A percentile compares a stretch with the other conserved stretches of the same genome.
phyloP scores from a whole-genome alignment of 2,797 vertebrate species.

The Tenualosa thibaudeaui region DNA sequence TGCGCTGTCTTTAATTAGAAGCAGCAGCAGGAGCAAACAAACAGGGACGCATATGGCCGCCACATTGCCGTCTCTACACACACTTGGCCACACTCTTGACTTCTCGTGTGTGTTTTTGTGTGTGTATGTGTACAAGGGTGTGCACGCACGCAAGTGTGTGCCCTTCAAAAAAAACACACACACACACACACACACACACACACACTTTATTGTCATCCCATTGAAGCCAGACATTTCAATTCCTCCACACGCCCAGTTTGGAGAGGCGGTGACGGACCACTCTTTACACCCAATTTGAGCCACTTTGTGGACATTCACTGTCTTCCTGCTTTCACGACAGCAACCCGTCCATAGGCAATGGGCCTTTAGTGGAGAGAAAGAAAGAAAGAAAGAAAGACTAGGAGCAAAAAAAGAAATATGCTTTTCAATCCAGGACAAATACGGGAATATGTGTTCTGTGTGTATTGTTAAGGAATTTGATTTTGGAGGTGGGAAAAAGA shows the following conservation, averaged over 20 bases:
- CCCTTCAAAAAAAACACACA: not conserved
- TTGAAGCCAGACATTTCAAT: not conserved
- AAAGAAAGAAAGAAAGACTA: not conserved
- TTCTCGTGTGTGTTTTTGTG: not conserved
- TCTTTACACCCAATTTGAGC: not conserved
- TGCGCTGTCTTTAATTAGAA: slow-evolving; percentile 60
- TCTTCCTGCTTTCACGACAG: not conserved
- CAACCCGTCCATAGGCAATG: not conserved
- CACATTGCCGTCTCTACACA: slow-evolving; percentile 53
- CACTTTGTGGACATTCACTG: not conserved
- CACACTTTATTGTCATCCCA: slow-evolving; percentile 32
- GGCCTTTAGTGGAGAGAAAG: not conserved
- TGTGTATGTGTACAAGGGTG: not conserved
- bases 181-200: slow-evolving; percentile 11
- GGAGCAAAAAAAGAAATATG: not conserved
- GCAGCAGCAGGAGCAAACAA: slow-evolving; percentile 60
- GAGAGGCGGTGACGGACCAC: not conserved
- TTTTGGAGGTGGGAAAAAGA: not conserved
- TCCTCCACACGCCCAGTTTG: not conserved
- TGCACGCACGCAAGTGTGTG: not conserved
- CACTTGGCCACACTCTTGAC: not conserved
- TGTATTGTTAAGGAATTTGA: not conserved
- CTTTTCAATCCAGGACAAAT: not conserved
- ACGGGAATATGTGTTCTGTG: slow-evolving; percentile 5
- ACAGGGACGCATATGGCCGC: slow-evolving; percentile 61